phyloP scores from a whole-genome alignment of 2,888 invertebrate species.

The Uloborus plumipes region DNA sequence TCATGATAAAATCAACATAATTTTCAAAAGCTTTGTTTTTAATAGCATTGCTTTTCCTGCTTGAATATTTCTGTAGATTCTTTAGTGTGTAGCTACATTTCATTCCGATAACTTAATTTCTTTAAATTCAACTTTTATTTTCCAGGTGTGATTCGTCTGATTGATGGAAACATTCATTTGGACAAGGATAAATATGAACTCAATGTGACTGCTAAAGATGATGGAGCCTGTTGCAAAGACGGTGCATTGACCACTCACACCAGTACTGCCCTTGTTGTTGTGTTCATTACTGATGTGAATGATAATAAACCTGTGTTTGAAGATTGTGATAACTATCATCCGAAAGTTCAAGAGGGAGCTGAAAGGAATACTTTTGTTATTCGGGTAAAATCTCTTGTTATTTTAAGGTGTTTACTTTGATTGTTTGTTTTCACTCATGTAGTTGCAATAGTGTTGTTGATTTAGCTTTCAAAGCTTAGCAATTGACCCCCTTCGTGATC shows the following conservation, averaged over 20 bases:
- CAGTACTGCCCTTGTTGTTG: slow-evolving; percentile 70
- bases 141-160: slow-evolving; percentile 83
- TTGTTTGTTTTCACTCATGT: not conserved
- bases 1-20: no score
- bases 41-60: no score
- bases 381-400: slow-evolving; percentile 76
- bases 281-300: slow-evolving; percentile 74
- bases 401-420: not conserved
- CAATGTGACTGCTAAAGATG: slow-evolving; percentile 74
- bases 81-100: not conserved
- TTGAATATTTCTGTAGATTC: no score
- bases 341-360: slow-evolving; percentile 84
- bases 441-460: no score
- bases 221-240: slow-evolving; percentile 73
- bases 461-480: no score
- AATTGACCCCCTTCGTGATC: no score
- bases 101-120: not conserved
- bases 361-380: slow-evolving; percentile 83
- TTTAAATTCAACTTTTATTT: not conserved
- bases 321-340: slow-evolving; percentile 86
- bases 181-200: slow-evolving; percentile 88
- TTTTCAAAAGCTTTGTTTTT: no score
- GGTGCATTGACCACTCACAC: slow-evolving; percentile 67
- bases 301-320: slow-evolving; percentile 91
- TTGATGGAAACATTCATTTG: slow-evolving; percentile 86